phyloP scores from a whole-genome alignment of 2,888 invertebrate genomes.

The Boloria selene region DNA sequence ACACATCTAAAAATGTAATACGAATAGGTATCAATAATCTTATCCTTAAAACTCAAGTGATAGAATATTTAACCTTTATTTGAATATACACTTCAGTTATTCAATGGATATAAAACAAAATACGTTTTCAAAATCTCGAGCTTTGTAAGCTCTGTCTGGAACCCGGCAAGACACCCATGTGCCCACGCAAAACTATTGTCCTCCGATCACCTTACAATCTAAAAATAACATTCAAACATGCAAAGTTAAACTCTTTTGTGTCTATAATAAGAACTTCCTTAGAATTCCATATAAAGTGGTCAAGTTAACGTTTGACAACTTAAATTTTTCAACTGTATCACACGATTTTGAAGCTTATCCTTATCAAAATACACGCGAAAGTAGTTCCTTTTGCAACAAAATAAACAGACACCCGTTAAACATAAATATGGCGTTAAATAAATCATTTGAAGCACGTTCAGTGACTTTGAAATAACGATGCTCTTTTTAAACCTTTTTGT shows the following conservation, averaged over 20 bases:
- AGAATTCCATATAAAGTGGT: constrained; percentile 13
- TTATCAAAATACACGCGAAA: constrained; percentile 1
- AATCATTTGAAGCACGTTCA: constrained; percentile 72
- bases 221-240: background rate
- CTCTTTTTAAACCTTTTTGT: constrained; percentile 28
- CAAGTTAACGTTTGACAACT: constrained; percentile 20
- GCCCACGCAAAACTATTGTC: constrained; percentile 68
- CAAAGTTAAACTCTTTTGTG: constrained; percentile 46
- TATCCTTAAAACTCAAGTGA: no score
- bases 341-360: constrained; percentile 12
- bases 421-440: constrained; percentile 76
- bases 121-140: constrained; percentile 9
- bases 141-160: constrained; percentile 17
- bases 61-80: no score
- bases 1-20: no score
- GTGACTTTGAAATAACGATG: constrained; percentile 47
- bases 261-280: constrained; percentile 31
- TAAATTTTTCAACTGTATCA: background rate
- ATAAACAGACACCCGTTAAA: constrained; percentile 43
- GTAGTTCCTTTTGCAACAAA: background rate
- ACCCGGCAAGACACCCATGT: constrained; percentile 45
- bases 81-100: background rate
- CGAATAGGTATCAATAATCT: no score
- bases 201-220: constrained; percentile 40
- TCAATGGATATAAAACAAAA: constrained; percentile 23